Evolutionary conservation across 2,797 vertebrate genomes (phyloP).

Genomic region (Chelon labrosus): DNA sequence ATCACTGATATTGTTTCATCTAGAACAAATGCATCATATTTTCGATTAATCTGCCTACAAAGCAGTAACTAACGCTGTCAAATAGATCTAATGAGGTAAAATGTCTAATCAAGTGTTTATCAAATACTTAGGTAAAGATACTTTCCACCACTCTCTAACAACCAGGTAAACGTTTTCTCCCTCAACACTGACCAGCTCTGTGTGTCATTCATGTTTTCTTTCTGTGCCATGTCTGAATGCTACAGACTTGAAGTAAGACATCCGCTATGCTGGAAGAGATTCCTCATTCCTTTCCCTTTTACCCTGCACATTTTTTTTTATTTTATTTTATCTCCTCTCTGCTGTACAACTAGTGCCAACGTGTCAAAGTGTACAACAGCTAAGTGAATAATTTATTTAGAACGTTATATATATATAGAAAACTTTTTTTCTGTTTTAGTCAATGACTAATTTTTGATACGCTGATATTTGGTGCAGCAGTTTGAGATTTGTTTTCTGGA

Average conservation of each 20-base stretch:
- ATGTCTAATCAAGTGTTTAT: too few species aligned
- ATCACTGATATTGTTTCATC: too few species aligned
- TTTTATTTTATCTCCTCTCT: conserved; percentile 48
- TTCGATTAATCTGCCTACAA: too few species aligned
- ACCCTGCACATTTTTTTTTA: not conserved
- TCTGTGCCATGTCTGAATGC: conserved; percentile 44
- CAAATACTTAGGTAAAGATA: too few species aligned
- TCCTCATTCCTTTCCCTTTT: conserved; percentile 9
- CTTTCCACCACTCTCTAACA: too few species aligned
- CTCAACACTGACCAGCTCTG: not conserved
- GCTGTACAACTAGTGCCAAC: conserved; percentile 42
- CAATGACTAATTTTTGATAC: conserved; percentile 91
- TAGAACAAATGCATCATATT: too few species aligned
- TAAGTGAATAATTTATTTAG: conserved; percentile 87
- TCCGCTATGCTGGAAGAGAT: conserved; percentile 25
- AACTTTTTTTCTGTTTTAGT: conserved; percentile 84
- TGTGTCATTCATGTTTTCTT: not conserved
- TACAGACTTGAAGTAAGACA: conserved; percentile 42
- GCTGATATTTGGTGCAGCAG: conserved; percentile 88
- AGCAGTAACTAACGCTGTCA: too few species aligned
- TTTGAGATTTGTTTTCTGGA: conserved; percentile 72
- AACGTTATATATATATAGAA: conserved; percentile 77
- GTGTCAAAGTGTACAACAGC: conserved; percentile 46
- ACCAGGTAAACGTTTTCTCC: not conserved
- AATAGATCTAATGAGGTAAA: too few species aligned